phyloP scores from a whole-genome alignment of 1,140 invertebrate genomes.

The Augochlora pura region DNA sequence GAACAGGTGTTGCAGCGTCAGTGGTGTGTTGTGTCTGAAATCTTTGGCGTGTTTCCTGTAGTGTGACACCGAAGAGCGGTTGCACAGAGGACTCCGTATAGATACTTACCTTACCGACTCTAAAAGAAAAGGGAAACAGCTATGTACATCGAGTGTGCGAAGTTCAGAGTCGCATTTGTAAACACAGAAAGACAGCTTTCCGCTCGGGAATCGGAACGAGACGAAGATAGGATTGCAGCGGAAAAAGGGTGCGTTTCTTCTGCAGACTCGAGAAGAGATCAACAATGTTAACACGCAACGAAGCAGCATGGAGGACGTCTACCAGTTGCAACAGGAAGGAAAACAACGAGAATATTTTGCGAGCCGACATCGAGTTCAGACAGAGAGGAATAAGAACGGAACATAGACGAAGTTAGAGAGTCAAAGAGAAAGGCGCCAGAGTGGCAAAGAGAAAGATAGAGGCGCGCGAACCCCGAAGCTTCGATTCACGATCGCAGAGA shows the following conservation, averaged over 20 bases:
- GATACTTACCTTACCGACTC: constrained; percentile 63
- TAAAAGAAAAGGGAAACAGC: background rate
- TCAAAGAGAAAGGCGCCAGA: background rate
- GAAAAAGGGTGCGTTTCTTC: constrained; percentile 33
- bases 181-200: background rate
- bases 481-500: constrained; percentile 12
- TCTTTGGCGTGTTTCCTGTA: background rate
- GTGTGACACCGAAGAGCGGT: constrained; percentile 40
- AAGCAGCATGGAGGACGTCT: constrained; percentile 34
- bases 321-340: constrained; percentile 2
- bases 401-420: background rate
- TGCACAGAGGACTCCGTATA: constrained; percentile 65
- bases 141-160: background rate
- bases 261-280: constrained; percentile 38
- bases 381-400: background rate
- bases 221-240: constrained; percentile 29
- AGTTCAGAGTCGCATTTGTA: constrained; percentile 1
- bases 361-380: background rate
- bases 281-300: constrained; percentile 28
- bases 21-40: too few species aligned
- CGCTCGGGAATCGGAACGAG: background rate
- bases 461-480: constrained; percentile 38
- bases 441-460: constrained; percentile 4
- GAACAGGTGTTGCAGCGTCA: background rate
- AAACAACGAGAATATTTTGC: constrained; percentile 10